Evolutionary conservation across 2,113 vertebrate genomes (phyloP), one percentile per base, ranked within the genome.

Genomic region (Steatornis caripensis): DNA sequence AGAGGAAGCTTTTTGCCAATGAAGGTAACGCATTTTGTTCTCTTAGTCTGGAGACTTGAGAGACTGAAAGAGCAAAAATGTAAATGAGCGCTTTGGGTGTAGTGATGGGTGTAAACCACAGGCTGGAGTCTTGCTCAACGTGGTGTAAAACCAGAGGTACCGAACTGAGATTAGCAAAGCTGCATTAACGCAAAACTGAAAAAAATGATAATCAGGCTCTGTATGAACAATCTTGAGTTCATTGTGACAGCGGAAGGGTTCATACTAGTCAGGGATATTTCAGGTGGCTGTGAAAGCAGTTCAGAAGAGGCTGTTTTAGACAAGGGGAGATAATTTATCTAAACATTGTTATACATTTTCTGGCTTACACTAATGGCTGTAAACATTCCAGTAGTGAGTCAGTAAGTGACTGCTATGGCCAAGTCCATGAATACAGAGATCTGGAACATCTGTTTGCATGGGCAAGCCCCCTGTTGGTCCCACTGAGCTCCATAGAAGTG

Each of bases 11-110:
- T 94, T 93, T 92, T 90, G 69, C 87, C 64, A 66, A 22, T 0
- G 4, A 76, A 85, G 43, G 69, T 91, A 77, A 46, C 5, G 7
- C 78, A 55, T 86, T 96, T 94, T 96, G 54, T 91, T 94, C 62
- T 89, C 58, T 66, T 58, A 92, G 83, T 74, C 55, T 90, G 76
- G 55, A 78, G 62, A 92, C 68, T 21, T 43, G 55, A 86, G 91
- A 95, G 74, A 80, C 77, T 77, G 74, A 87, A 92, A 85, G 51
- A 95, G 91, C 49, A 91, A 87, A 95, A 89, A 78, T 91, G 74
- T 71, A 92, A 87, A 83, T 78, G 57, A 96, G 29, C 1, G 1
- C 54, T 57, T 84, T 37, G 46, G 76, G n/a, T 82, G 89, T 93
- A 95, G 71, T 71, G 78, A 80, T 66, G 71, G 68, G 64, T 80